These are phyloP conservation scores for Agrotis puta DNA, from an alignment of 2,888 invertebrate genomes.

Conservation along the genomic window DNA sequence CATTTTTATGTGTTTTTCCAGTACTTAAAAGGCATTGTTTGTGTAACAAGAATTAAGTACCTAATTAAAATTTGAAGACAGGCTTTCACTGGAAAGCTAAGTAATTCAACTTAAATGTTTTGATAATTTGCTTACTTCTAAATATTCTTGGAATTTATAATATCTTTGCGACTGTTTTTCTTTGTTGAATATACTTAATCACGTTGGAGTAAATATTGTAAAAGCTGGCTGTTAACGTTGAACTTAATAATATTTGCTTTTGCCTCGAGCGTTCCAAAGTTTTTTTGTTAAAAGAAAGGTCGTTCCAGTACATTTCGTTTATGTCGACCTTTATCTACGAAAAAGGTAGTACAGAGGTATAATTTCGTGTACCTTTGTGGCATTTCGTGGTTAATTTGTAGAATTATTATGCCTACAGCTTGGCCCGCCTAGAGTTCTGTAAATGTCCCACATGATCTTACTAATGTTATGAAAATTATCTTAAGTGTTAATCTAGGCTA, in stretches of 20 bases:
- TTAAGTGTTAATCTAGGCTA: too few species aligned
- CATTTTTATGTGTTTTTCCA: slow-evolving; percentile 57
- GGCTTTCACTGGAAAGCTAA: slow-evolving; percentile 26
- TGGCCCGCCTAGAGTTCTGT: too few species aligned
- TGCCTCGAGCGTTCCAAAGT: slow-evolving; percentile 29
- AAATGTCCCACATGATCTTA: too few species aligned
- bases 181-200: slow-evolving; percentile 30
- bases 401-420: too few species aligned
- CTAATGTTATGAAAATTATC: too few species aligned
- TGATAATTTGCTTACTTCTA: slow-evolving; percentile 28
- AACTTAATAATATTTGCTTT: slow-evolving; percentile 32
- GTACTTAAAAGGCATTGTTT: slow-evolving; percentile 49
- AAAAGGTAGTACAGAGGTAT: slow-evolving; percentile 12
- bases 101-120: slow-evolving; percentile 42
- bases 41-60: slow-evolving; percentile 51
- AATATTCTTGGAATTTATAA: slow-evolving; percentile 6
- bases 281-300: slow-evolving; percentile 20
- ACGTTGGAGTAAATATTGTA: slow-evolving; percentile 30
- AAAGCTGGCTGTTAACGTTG: slow-evolving; percentile 27
- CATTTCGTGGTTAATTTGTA: not conserved
- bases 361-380: not conserved
- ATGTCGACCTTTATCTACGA: slow-evolving; percentile 17
- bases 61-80: slow-evolving; percentile 57
- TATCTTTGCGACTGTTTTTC: slow-evolving; percentile 22
- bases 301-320: slow-evolving; percentile 28